Percentiles rank a stretch among this genome's conserved stretches.
Conservation (phyloP, 2,797 vertebrate genomes). For the Sternarchorhynchus goeldii region DNA sequence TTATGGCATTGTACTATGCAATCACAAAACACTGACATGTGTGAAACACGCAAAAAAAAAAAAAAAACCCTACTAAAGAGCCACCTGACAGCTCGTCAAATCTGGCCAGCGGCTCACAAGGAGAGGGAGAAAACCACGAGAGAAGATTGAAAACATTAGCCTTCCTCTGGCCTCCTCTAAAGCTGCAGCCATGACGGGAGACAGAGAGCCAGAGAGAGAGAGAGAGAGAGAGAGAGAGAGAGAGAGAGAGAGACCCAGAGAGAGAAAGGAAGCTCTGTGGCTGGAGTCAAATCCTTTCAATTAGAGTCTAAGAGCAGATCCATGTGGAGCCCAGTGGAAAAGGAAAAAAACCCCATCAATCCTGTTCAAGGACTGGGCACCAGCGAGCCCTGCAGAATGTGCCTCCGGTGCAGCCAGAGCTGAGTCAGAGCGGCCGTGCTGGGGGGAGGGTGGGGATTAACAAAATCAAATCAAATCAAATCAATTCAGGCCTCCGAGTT, state of each 20-base stretch:
- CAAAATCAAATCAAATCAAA: conserved; percentile 33
- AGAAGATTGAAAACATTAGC: too few relatives aligned
- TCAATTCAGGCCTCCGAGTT: conserved; percentile 52
- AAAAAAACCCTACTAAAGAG: too few relatives aligned
- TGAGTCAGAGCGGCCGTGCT: conserved; percentile 43
- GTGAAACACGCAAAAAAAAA: too few relatives aligned
- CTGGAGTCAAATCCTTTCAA: conserved; percentile 78
- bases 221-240: conserved; percentile 28
- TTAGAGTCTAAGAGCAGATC: conserved; percentile 71
- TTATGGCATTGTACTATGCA: too few relatives aligned
- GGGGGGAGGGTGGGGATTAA: background rate
- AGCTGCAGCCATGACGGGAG: background rate
- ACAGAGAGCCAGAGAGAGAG: conserved; percentile 48
- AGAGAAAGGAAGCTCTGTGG: conserved; percentile 63
- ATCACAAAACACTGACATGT: too few relatives aligned
- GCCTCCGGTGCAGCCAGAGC: conserved; percentile 39
- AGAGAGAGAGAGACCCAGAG: conserved; percentile 25
- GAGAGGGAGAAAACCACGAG: too few relatives aligned
- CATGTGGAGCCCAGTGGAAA: conserved; percentile 62
- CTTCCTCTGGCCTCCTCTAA: too few relatives aligned
- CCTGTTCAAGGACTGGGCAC: conserved; percentile 63
- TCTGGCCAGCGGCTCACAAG: too few relatives aligned
- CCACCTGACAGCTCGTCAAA: too few relatives aligned
- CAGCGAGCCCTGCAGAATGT: conserved; percentile 37
- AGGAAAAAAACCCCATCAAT: conserved; percentile 63